Base-by-base conservation (phyloP, 2,888 invertebrate species). In the Melieria crassipennis region DNA sequence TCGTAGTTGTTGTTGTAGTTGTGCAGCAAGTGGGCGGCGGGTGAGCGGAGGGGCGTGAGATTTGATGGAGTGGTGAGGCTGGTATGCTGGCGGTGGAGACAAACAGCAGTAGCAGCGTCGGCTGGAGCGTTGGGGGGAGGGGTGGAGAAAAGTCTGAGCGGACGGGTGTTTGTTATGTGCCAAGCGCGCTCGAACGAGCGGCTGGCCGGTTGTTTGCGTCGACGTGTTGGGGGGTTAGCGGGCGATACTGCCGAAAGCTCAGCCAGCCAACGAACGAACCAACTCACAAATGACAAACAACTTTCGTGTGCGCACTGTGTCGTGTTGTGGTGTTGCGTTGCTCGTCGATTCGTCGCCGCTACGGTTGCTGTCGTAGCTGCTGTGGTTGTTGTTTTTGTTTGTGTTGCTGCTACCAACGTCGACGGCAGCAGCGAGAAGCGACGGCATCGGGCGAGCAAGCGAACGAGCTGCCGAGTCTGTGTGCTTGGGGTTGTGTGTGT, bases 231-330 rank as follows among this genome's bases (percentile, higher is more conserved):
- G 62, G 46, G 47, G 63, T 46, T 9, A 50, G 9, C 13, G 46
- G 47, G 71, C 73, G 74, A 75, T 76, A 77, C 73, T 76, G 74
- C 70, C 74, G 71, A 77, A 76, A 79, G 76, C 77, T 76, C 76
- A 78, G 74, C 58, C 61, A 57, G 66, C 66, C 71, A 75, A 69
- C 50, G 50, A 52, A 52, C 52, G 11, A 62, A 68, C 76, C 75
- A 80, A 78, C 79, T 78, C 77, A 79, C 76, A 80, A 78, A 78
- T 79, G 79, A 81, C 81, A 81, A 81, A 78, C 78, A 79, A 78
- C 78, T 78, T 73, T 72, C 76, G 70, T 58, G 61, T 52, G 60
- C 66, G 56, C 30, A 13, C 64, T 68, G 66, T 66, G 52, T 71
- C 70, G 65, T 71, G 74, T 75, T 70, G 72, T 70, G 48, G 68